Base-by-base conservation (phyloP, 1,140 invertebrate species). In the Hyphantria cunea region DNA sequence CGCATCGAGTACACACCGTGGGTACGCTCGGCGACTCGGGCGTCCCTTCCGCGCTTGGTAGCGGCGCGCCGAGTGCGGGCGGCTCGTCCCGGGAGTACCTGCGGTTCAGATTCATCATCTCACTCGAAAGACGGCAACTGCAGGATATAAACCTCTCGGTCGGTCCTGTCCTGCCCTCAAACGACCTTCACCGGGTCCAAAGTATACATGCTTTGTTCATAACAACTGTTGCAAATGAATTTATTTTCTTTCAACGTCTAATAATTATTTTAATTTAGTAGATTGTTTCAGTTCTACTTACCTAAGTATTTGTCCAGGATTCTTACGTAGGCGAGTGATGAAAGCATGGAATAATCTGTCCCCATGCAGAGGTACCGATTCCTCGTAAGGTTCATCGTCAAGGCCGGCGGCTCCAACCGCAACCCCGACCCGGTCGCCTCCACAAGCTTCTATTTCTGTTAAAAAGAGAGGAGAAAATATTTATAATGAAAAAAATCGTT, bases 291-390 rank as follows among this genome's bases (percentile, higher is more conserved):
- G 17, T 25, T 3, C 5, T 25, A 25, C 65, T 76, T 91, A 96
- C 96, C 96, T 94, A 42, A 98, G 84, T 68, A 97, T 92, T 81
- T 97, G 97, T 31, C 94, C 94, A 25, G 96, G 95, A 92, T 95
- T 95, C n/a, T 92, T 83, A 49, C 95, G 93, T 42, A 97, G 92
- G 56, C 93, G 93, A 31, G 93, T 93, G 0, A 95, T 72, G 72
- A 97, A 97, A 64, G 95, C 93, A 84, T 97, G 94, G 76, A 97
- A 96, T 80, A 95, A 92, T 66, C 93, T 92, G 81, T 98, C 96
- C 0, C 96, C 96, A 82, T 97, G 96, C 7, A 93, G 91, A 0
- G 96, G 95, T 37, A 93, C 75, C 7, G 92, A 92, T 72, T 96
- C 96, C 69, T 97, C 97, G 80, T 97, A 98, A 4, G 66, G 42